Evolutionary conservation across 2,113 vertebrate species (phyloP), one percentile per base, ranked within the genome.

Genomic region (Aix galericulata): DNA sequence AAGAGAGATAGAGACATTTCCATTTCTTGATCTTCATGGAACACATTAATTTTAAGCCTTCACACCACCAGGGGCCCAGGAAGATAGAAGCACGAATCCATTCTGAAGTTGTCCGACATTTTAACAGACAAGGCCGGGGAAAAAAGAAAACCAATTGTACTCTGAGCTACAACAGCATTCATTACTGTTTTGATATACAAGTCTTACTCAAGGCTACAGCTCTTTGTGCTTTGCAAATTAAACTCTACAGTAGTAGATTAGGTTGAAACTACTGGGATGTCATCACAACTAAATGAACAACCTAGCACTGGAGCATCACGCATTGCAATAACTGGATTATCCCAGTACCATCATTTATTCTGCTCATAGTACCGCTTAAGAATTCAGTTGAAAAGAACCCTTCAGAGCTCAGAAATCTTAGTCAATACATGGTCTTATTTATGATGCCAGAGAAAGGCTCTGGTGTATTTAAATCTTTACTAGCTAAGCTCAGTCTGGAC

Each of bases 221-320:
- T 94, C 82, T 85, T 76, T 38, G 32, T 48, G 63, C 44, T 86
- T 80, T 88, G 62, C 78, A 82, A 93, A 82, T 93, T 52, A 58
- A 89, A 88, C 48, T 82, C 56, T 32, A 84, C 71, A 40, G 63
- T 44, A 48, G 50, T 34, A 66, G 71, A 88, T 74, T 91, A 86
- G 82, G 46, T 27, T 80, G 79, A 67, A 85, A 44, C 44, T 80
- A 56, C 87, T 25, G 31, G 58, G 16, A 73, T 36, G 26, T 27
- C 75, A 69, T 34, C 27, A 32, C 5, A 11, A 29, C 12, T 84
- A 62, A 17, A 91, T 53, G 46, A 94, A 42, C 42, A 87, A 67
- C 7, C 84, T 95, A 15, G 44, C 85, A 36, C 0, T 82, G 36
- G 26, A 88, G 22, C 60, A 93, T 21, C 44, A 62, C 2, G 34